Evolutionary conservation across 1,140 invertebrate species (phyloP).

Genomic region (Reticulitermes speratus): DNA sequence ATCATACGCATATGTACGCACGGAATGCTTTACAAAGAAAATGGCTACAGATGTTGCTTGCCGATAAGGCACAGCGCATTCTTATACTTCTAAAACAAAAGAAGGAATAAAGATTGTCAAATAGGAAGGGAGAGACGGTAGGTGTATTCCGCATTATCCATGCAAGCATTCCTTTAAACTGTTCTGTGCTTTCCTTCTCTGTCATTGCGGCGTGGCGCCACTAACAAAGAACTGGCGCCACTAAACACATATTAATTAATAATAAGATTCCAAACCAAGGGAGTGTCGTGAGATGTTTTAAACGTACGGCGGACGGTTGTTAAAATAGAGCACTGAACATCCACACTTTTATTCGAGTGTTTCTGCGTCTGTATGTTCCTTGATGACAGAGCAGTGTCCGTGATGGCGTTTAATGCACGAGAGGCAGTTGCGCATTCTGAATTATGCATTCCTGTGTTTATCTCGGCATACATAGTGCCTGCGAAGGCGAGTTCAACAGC

Average conservation of each 20-base stretch:
- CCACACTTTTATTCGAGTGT: too few species aligned
- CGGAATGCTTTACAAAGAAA: neutral
- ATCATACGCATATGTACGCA: neutral
- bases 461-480: too few species aligned
- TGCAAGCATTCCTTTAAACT: neutral
- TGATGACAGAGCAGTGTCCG: too few species aligned
- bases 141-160: neutral
- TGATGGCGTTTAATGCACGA: too few species aligned
- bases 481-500: too few species aligned
- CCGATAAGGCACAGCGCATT: neutral
- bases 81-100: neutral
- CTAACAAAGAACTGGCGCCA: neutral
- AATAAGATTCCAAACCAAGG: neutral
- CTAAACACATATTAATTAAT: neutral
- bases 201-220: neutral
- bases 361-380: too few species aligned
- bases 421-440: too few species aligned
- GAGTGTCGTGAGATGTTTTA: too few species aligned
- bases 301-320: too few species aligned
- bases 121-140: neutral
- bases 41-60: neutral
- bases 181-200: neutral
- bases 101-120: neutral
- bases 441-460: too few species aligned
- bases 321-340: too few species aligned